Conservation (phyloP, 2,888 invertebrate species). For the Dione vanillae region DNA sequence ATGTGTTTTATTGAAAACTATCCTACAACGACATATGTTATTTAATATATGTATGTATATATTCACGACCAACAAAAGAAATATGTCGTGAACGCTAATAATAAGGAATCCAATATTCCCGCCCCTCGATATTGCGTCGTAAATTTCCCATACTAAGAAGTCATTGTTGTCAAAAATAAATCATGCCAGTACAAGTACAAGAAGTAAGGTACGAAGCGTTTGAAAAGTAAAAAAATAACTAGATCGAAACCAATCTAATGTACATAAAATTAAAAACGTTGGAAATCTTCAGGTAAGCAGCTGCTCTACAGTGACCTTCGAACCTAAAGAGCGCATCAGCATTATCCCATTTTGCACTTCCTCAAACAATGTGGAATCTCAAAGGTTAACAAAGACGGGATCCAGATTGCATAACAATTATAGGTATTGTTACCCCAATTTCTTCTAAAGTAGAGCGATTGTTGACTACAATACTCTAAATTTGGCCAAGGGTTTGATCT, state of each 20-base stretch:
- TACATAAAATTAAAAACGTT: conserved; percentile 21
- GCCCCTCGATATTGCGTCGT: conserved; percentile 73
- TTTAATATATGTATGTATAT: neutral
- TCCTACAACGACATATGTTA: neutral
- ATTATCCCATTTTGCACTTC: conserved; percentile 72
- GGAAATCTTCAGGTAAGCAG: conserved; percentile 32
- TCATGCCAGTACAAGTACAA: conserved; percentile 68
- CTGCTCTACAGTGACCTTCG: conserved; percentile 51
- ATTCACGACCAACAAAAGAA: conserved; percentile 7
- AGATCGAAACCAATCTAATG: conserved; percentile 63
- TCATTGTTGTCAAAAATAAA: conserved; percentile 81
- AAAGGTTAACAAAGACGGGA: conserved; percentile 59
- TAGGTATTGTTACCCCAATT: conserved; percentile 70
- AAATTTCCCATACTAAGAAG: conserved; percentile 79
- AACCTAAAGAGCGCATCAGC: conserved; percentile 56
- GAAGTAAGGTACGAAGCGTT: conserved; percentile 31
- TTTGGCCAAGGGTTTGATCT: conserved; percentile 36
- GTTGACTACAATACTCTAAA: conserved; percentile 58
- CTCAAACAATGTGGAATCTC: conserved; percentile 62
- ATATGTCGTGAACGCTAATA: conserved; percentile 31
- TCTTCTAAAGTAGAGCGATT: conserved; percentile 57
- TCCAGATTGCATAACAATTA: conserved; percentile 76
- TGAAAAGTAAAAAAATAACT: conserved; percentile 68
- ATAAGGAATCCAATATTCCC: conserved; percentile 53
- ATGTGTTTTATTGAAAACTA: neutral